Base-by-base conservation (phyloP, 2,888 invertebrate species). In the Lamellibrachia columna region DNA sequence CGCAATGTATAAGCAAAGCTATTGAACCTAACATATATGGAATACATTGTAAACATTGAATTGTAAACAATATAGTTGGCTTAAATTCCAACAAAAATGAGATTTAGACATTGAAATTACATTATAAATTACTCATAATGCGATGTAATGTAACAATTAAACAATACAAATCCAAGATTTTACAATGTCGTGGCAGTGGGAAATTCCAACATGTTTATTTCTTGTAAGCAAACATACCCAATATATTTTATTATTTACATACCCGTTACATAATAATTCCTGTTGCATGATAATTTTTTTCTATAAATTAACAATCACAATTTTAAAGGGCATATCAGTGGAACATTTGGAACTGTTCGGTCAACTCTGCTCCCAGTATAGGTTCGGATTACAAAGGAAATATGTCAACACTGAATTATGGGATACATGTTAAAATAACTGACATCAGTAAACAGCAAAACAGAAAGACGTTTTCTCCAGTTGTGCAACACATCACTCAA, bases 171-270 rank as follows among this genome's bases (percentile, higher is more conserved):
- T n/a, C 75, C 6, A n/a, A 75, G 75, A 75, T n/a, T 11, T 75
- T 15, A 75, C 22, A 15, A 2, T 75, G 75, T 75, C 22, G 22
- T n/a, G n/a, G 75, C n/a, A 6, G 75, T 11, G 22, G n/a, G 40
- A 40, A 40, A 40, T 40, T 40, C 40, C 40, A 40, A 40, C 40
- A 11, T 22, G 3, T 22, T 75, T 75, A 75, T 75, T 75, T 75
- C 75, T 75, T n/a, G 6, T n/a, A 75, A 75, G 22, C 3, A 75
- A 75, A 75, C 75, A 75, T 3, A 15, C 22, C 15, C 75, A 22
- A 75, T 75, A 75, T 15, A 75, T 15, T 75, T 75, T 75, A 75
- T 75, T 75, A 75, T 75, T 75, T 75, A 75, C 75, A 75, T 75
- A 22, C 55, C 9, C 9, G 55, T 55, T 55, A 9, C 55, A 3